A percentile compares a stretch with the other conserved stretches of the same genome.
Conservation (phyloP, 2,888 invertebrate genomes). For the Harpagoxenus sublaevis region DNA sequence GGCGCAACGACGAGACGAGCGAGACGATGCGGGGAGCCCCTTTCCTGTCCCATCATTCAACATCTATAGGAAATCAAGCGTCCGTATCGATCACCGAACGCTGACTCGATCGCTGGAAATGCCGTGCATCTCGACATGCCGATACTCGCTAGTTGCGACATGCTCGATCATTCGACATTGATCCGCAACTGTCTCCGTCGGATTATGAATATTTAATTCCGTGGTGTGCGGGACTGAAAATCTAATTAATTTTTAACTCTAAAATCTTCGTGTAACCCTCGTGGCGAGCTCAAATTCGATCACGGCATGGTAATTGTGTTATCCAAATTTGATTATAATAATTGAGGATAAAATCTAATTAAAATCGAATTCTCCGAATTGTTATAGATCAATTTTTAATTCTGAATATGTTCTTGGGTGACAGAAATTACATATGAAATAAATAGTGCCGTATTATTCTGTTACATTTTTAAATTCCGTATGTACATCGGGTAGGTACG, state of each 20-base stretch:
- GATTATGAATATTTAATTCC: slow-evolving; percentile 30
- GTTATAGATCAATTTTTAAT: background rate
- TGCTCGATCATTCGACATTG: background rate
- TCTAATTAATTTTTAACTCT: slow-evolving; percentile 32
- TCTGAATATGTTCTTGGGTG: background rate
- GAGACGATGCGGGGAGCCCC: background rate
- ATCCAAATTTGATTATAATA: slow-evolving; percentile 32
- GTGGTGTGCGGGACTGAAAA: background rate
- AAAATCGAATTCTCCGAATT: background rate
- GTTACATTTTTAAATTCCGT: background rate
- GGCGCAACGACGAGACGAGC: background rate
- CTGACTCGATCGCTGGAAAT: slow-evolving; percentile 5
- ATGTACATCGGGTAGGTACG: background rate
- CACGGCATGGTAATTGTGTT: background rate
- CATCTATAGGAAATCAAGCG: slow-evolving; percentile 60
- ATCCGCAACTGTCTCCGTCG: background rate
- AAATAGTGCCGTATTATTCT: background rate
- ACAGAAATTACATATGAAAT: background rate
- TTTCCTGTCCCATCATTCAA: slow-evolving; percentile 28
- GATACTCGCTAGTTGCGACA: background rate
- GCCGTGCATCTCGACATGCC: background rate
- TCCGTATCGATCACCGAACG: slow-evolving; percentile 57
- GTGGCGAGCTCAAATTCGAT: background rate
- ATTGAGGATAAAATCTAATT: slow-evolving; percentile 18
- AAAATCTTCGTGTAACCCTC: background rate